Conservation (phyloP, 1,140 invertebrate species). For the Probaryconus sp. region DNA sequence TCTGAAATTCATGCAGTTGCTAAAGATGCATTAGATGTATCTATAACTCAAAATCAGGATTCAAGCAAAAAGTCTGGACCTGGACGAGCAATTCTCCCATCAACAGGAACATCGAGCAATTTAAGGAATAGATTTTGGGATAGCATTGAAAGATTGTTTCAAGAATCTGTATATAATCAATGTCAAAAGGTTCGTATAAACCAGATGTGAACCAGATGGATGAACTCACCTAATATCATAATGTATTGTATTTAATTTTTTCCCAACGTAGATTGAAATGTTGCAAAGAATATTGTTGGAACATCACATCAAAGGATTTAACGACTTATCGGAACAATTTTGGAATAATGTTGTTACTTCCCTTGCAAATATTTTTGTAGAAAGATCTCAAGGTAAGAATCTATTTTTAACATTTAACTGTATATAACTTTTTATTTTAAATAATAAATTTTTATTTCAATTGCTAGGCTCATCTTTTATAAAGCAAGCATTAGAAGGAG, state of each 20-base stretch:
- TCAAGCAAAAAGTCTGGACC: conserved; percentile 79
- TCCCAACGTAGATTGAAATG: conserved; percentile 68
- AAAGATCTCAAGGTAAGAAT: conserved; percentile 78
- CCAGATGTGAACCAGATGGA: no score
- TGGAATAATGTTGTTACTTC: conserved; percentile 79
- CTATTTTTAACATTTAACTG: conserved; percentile 1
- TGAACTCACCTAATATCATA: no score
- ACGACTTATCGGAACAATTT: conserved; percentile 79
- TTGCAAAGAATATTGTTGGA: conserved; percentile 71
- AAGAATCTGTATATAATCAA: conserved; percentile 83
- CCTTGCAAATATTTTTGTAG: conserved; percentile 78
- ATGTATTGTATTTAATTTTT: not conserved
- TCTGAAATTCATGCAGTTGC: conserved; percentile 80
- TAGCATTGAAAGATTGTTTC: conserved; percentile 87
- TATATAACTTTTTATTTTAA: conserved; percentile 1
- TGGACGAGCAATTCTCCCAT: conserved; percentile 83
- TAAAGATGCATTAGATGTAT: conserved; percentile 80
- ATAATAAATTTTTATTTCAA: conserved; percentile 30
- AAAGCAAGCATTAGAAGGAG: conserved; percentile 92
- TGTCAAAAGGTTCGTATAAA: conserved; percentile 87
- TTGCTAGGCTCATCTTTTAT: conserved; percentile 81
- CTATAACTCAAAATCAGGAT: conserved; percentile 66
- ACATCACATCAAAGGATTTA: conserved; percentile 69
- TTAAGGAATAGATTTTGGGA: conserved; percentile 87
- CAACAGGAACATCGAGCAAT: conserved; percentile 82